phyloP scores from a whole-genome alignment of 1,140 invertebrate genomes.

The Drosophila chauvacae region DNA sequence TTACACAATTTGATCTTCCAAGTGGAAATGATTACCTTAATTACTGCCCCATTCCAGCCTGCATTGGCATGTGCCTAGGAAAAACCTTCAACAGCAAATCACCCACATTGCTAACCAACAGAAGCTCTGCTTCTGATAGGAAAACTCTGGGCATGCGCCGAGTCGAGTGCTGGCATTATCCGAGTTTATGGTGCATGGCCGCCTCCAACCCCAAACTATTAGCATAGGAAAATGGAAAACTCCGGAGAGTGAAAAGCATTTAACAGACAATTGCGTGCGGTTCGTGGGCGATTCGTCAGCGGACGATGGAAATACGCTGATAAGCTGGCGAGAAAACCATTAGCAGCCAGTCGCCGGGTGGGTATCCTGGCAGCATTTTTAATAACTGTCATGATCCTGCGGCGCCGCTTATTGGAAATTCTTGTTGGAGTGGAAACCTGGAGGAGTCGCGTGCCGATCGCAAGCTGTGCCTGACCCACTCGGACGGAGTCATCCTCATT shows the following conservation, averaged over 20 bases:
- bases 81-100: neutral
- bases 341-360: slow-evolving; percentile 33
- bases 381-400: slow-evolving; percentile 69
- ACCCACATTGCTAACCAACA: slow-evolving; percentile 13
- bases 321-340: slow-evolving; percentile 74
- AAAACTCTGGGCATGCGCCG: slow-evolving; percentile 25
- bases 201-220: slow-evolving; percentile 34
- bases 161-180: slow-evolving; percentile 34
- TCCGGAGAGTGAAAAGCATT: slow-evolving; percentile 48
- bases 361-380: slow-evolving; percentile 43
- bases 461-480: slow-evolving; percentile 64
- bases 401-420: slow-evolving; percentile 54
- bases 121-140: slow-evolving; percentile 33
- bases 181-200: slow-evolving; percentile 48
- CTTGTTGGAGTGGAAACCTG: slow-evolving; percentile 44
- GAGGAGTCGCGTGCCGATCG: slow-evolving; percentile 68
- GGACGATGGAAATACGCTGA: slow-evolving; percentile 58
- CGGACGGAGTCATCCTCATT: slow-evolving; percentile 35
- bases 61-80: slow-evolving; percentile 23
- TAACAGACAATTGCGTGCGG: slow-evolving; percentile 59
- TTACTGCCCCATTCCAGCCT: neutral
- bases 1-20: too few relatives aligned
- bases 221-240: slow-evolving; percentile 53
- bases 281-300: slow-evolving; percentile 45
- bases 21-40: neutral